Evolutionary conservation across 2,888 invertebrate genomes (phyloP).

Genomic region (Arenicola marina): DNA sequence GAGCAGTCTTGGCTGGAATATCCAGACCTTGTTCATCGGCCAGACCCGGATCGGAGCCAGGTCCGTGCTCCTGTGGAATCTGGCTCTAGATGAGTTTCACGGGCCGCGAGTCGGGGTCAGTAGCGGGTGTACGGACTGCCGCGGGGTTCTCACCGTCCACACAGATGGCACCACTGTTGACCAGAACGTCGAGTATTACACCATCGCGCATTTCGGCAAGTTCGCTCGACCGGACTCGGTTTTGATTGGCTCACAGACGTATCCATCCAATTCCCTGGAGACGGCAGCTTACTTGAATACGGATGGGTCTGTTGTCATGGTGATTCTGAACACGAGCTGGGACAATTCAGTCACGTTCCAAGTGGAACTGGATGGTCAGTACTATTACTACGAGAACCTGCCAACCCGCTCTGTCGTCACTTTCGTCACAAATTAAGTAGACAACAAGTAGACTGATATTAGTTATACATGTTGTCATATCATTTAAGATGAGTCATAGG

Average conservation of each 20-base stretch:
- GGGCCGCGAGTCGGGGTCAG: conserved; percentile 26
- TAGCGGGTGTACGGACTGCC: conserved; percentile 27
- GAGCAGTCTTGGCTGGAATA: conserved; percentile 23
- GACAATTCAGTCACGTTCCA: conserved; percentile 6
- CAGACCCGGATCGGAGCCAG: conserved; percentile 22
- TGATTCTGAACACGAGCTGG: conserved; percentile 16
- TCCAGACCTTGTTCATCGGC: conserved; percentile 25
- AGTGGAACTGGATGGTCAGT: conserved; percentile 3
- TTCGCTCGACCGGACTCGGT: conserved; percentile 20
- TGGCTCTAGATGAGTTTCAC: conserved; percentile 26
- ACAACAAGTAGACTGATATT: no score
- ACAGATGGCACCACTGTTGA: conserved; percentile 1
- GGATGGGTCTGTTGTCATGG: conserved; percentile 17
- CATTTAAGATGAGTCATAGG: no score
- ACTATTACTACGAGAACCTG: conserved; percentile 10
- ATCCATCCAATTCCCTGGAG: conserved; percentile 7
- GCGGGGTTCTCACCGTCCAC: conserved; percentile 26
- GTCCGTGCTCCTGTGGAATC: conserved; percentile 29
- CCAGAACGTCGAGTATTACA: conserved; percentile 22
- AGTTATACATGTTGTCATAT: no score
- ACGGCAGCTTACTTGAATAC: conserved; percentile 21
- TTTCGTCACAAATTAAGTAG: neutral
- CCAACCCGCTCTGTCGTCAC: conserved; percentile 7
- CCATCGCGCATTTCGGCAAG: conserved; percentile 27
- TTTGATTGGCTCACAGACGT: conserved; percentile 10